A percentile compares a stretch with the other conserved stretches of the same genome.
phyloP scores from a whole-genome alignment of 2,113 vertebrate genomes.

The Pontoporia blainvillei region DNA sequence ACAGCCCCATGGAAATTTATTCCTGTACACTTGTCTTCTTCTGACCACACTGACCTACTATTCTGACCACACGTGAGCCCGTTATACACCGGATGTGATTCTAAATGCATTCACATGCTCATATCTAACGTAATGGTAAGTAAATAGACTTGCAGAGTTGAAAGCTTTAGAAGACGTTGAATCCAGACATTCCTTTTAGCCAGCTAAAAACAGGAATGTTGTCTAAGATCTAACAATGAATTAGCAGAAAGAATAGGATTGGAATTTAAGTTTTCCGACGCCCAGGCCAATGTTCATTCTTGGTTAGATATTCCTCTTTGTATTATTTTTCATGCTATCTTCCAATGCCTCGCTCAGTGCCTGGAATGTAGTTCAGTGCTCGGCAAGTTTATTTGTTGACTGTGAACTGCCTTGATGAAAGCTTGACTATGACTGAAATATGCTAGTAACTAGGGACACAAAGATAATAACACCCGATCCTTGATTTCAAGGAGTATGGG shows the following conservation, averaged over 20 bases:
- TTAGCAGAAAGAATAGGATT: background rate
- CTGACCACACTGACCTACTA: background rate
- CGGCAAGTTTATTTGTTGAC: background rate
- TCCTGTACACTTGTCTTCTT: background rate
- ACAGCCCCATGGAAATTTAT: background rate
- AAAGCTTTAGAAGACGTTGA: background rate
- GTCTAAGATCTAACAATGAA: background rate
- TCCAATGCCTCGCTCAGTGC: background rate
- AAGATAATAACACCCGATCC: background rate
- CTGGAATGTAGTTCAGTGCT: background rate
- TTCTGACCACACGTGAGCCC: background rate
- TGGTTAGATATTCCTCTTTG: background rate
- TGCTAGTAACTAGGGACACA: background rate
- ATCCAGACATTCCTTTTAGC: background rate
- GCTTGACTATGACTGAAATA: background rate
- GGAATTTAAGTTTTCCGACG: background rate
- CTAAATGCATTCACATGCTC: background rate
- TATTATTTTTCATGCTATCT: background rate
- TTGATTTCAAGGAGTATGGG: background rate
- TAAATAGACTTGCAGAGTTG: background rate
- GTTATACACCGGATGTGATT: background rate
- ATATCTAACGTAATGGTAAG: background rate
- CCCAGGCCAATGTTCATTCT: background rate
- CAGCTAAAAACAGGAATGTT: background rate
- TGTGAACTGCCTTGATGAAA: background rate